Evolutionary conservation across 2,797 vertebrate species (phyloP), one percentile per base, ranked within the genome.

Genomic region (Onychomys arenicola): DNA sequence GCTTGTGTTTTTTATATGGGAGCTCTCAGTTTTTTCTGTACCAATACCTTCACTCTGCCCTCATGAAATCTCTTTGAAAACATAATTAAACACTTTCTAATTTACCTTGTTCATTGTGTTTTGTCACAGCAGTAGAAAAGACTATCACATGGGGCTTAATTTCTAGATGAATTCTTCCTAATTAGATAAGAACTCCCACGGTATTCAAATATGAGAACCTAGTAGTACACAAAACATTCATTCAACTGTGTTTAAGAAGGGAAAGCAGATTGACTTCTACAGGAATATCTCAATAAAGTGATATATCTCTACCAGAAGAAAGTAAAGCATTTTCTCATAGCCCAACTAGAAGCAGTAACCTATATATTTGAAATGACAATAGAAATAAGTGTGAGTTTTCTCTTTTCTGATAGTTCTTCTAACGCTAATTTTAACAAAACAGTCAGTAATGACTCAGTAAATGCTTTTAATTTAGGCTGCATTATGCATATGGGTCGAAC

Each of bases 301-400:
- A 63, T n/a, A 65, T 81, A 75, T 76, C 73, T 75, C 61, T 8
- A 95, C 29, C 91, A 89, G 55, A 75, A 40, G 29, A 80, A 90
- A 85, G 8, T 49, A 52, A 77, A 73, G 23, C 0, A 23, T 63
- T 77, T 89, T 93, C 69, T 86, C 43, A 83, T 43, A 90, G 67
- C 34, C 77, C 63, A 10, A 82, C 14, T 93, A 17, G 10, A 91
- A 46, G 59, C 34, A 59, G 5, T 95, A 61, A 92, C 13, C 16
- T 46, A 93, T n/a, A 80, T 94, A 94, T 67, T 86, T 95, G 6
- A 92, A 94, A 43, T 89, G 71, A 29, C 85, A 89, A 97, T 88
- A 94, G 82, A 10, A 85, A 91, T 25, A 95, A 16, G 1, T 76
- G 11, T 83, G 40, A 73, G 12, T 19, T 91, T 94, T 91, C 67